Evolutionary conservation across 1,140 invertebrate species (phyloP).

Genomic region (Drosophila prosaltans): DNA sequence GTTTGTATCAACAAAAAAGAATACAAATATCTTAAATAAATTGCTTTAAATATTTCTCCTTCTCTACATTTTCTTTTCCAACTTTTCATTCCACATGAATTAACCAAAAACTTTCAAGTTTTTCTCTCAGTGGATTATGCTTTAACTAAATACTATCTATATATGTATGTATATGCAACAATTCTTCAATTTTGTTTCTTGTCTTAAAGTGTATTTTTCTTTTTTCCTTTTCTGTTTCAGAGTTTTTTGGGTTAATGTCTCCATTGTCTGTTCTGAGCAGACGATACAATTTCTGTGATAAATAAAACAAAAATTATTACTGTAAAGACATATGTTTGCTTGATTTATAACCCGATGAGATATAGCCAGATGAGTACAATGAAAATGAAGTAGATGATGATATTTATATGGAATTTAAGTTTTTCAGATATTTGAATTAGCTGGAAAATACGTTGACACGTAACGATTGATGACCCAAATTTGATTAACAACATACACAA

Average conservation of each 20-base stretch:
- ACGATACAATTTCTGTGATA: constrained; percentile 76
- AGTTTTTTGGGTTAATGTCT: constrained; percentile 77
- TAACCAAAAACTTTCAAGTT: neutral
- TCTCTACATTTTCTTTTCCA: too few species aligned
- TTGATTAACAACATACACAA: constrained; percentile 49
- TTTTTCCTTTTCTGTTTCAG: constrained; percentile 19
- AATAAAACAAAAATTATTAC: constrained; percentile 74
- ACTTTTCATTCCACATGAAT: too few species aligned
- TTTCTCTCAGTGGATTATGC: neutral
- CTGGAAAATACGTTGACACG: constrained; percentile 66
- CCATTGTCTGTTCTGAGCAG: constrained; percentile 62
- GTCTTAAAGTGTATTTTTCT: neutral
- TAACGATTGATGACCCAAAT: constrained; percentile 67
- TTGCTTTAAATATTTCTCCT: too few species aligned
- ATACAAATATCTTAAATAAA: neutral
- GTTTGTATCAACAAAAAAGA: neutral
- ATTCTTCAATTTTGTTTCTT: neutral
- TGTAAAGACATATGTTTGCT: constrained; percentile 56
- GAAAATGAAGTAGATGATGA: constrained; percentile 37
- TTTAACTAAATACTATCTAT: neutral
- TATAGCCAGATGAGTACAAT: constrained; percentile 30
- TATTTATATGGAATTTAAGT: constrained; percentile 28
- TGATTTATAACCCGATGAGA: constrained; percentile 69
- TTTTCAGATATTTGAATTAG: constrained; percentile 56
- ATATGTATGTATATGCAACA: neutral